Conservation (phyloP, 2,888 invertebrate species). For the Uropetala carovei region DNA sequence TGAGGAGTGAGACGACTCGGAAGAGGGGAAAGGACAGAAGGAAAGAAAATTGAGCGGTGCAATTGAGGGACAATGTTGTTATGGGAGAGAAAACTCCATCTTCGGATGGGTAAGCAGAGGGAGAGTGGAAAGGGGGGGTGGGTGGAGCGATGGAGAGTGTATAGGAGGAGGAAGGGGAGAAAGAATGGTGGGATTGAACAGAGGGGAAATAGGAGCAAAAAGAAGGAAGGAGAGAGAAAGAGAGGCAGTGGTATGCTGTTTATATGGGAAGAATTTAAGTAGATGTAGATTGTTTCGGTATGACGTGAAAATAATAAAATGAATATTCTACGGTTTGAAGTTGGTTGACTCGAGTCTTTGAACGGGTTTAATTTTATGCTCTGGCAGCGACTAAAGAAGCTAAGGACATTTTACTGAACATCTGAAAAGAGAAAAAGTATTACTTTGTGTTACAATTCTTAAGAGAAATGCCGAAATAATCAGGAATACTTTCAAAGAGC, state of each 20-base stretch:
- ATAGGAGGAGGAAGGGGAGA: background rate
- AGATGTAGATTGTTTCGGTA: conserved; percentile 62
- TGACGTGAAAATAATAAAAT: conserved; percentile 63
- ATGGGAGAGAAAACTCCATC: conserved; percentile 60
- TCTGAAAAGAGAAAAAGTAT: conserved; percentile 55
- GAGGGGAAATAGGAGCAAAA: background rate
- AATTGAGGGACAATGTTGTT: conserved; percentile 62
- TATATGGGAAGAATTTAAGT: conserved; percentile 46
- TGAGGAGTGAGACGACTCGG: conserved; percentile 62
- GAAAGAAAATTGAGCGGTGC: conserved; percentile 58
- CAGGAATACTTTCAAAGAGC: background rate
- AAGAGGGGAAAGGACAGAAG: background rate
- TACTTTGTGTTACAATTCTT: conserved; percentile 57
- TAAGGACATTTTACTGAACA: conserved; percentile 7
- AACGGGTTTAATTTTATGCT: conserved; percentile 60
- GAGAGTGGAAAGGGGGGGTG: background rate
- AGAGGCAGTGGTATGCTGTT: background rate
- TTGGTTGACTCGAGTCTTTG: conserved; percentile 33
- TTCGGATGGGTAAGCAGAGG: conserved; percentile 11
- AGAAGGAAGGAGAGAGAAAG: background rate
- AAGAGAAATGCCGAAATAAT: conserved; percentile 52
- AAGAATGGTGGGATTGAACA: background rate
- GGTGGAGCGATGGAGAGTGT: background rate
- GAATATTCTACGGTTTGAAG: conserved; percentile 56
- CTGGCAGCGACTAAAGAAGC: conserved; percentile 47